Evolutionary conservation across 2,888 invertebrate species (phyloP), one percentile per base, ranked within the genome.

Genomic region (Pilophorus perplexus): DNA sequence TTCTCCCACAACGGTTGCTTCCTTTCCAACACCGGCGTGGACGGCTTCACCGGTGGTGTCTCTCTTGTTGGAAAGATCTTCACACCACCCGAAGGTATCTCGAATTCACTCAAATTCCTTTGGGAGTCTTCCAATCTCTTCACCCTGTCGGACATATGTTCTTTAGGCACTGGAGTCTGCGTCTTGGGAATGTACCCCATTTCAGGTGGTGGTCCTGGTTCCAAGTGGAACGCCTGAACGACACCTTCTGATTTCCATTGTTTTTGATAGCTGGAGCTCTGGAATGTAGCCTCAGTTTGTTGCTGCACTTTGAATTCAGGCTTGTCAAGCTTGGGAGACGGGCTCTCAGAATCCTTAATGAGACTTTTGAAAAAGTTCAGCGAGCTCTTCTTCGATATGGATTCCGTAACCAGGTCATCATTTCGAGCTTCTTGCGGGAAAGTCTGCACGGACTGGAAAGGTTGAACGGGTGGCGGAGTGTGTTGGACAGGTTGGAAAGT

Each of bases 171-270:
- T 71, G 67, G 72, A n/a, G 74, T 74, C 68, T 76, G 73, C 4
- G 73, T 73, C 73, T 82, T 82, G 0, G 85, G 83, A 55, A 83
- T 81, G 71, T 81, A 86, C 38, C 84, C 83, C 50, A 86, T 84
- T 77, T 86, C 84, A 33, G 87, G 86, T 8, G 87, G 86, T n/a
- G 86, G 84, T 72, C 85, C 87, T 0, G 86, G 86, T 64, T 81
- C 79, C 2, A 87, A 74, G 73, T 81, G 46, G 33, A 69, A 69
- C 16, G 66, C 57, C 38, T 66, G 46, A 27, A 18, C 6, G 8
- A 46, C 1, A 18, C 38, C 57, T 18, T 57, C 57, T 10, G 50
- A 38, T 66, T 66, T 66, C 20, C 20, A 20, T 18, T 66, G 40
- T 22, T 66, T 66, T 62, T 62, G 46, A 46, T 44, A 64, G 25